Percentiles rank a stretch among this genome's conserved stretches.
These are phyloP conservation scores for Ptiloglossa arizonensis DNA, from an alignment of 1,140 invertebrate genomes.

Conservation along the genomic window DNA sequence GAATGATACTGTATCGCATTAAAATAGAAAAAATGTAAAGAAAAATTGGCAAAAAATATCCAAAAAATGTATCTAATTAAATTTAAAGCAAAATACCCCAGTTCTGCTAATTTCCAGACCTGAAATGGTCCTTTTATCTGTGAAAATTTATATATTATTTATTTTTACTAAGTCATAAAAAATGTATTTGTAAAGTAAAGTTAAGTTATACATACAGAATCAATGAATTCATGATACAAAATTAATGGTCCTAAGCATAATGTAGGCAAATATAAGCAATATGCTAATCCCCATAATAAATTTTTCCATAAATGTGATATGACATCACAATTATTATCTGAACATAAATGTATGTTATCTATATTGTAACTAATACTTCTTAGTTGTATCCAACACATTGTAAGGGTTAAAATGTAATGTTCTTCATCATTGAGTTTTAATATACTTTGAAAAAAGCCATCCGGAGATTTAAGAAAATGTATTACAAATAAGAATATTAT, in stretches of 20 bases:
- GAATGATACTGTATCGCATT: slow-evolving; percentile 86
- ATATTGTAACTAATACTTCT: slow-evolving; percentile 83
- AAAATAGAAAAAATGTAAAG: slow-evolving; percentile 91
- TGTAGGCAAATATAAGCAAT: slow-evolving; percentile 91
- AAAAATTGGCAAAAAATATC: slow-evolving; percentile 86
- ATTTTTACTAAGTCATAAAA: neutral
- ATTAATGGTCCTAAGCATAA: slow-evolving; percentile 91
- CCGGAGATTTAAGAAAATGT: slow-evolving; percentile 72
- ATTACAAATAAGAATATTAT: slow-evolving; percentile 72
- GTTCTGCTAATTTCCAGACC: slow-evolving; percentile 74
- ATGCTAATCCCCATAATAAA: slow-evolving; percentile 84
- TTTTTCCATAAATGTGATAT: slow-evolving; percentile 63
- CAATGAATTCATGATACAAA: slow-evolving; percentile 86
- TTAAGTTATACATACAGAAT: slow-evolving; percentile 79
- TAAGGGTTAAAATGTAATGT: slow-evolving; percentile 77
- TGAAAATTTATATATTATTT: slow-evolving; percentile 44
- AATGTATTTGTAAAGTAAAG: neutral
- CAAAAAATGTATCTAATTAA: slow-evolving; percentile 87
- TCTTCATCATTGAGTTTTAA: slow-evolving; percentile 68
- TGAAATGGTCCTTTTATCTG: slow-evolving; percentile 75
- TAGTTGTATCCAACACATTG: slow-evolving; percentile 83
- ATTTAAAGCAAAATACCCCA: slow-evolving; percentile 80
- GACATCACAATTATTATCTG: slow-evolving; percentile 24
- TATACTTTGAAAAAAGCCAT: slow-evolving; percentile 68
- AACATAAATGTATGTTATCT: slow-evolving; percentile 74